Evolutionary conservation across 2,113 vertebrate species (phyloP).

Genomic region (Caretta caretta): DNA sequence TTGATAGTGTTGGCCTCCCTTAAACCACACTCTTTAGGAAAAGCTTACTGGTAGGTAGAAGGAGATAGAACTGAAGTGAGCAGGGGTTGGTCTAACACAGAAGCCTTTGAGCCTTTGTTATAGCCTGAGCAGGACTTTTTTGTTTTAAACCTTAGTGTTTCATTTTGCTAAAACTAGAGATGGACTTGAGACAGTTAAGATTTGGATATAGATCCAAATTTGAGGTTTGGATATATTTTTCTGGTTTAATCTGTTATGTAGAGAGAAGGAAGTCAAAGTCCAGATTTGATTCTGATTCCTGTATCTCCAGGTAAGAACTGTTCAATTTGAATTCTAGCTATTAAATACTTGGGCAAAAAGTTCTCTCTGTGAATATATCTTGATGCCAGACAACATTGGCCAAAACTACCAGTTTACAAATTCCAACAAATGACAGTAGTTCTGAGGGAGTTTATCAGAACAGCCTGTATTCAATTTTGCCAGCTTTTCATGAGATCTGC

Average conservation of each 20-base stretch:
- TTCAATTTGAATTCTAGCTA: slow-evolving; percentile 1
- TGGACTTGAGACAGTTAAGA: neutral
- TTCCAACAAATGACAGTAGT: neutral
- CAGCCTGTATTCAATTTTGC: neutral
- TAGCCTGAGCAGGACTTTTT: neutral
- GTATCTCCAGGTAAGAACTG: slow-evolving; percentile 12
- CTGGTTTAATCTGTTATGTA: rapidly evolving
- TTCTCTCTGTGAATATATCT: neutral
- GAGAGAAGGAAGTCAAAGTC: neutral
- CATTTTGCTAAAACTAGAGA: neutral
- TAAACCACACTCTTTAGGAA: neutral
- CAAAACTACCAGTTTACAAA: neutral
- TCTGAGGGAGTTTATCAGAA: neutral
- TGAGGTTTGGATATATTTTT: neutral
- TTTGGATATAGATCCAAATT: neutral
- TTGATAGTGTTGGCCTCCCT: neutral
- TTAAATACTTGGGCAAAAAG: neutral
- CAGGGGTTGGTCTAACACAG: neutral
- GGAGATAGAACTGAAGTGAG: neutral
- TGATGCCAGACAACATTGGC: neutral
- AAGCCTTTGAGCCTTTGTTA: neutral
- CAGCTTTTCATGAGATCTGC: neutral
- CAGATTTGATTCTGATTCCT: neutral
- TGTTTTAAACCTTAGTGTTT: neutral
- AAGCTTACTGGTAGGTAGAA: neutral